Base-by-base conservation (phyloP, 1,140 invertebrate species). In the Neodiprion fabricii region DNA sequence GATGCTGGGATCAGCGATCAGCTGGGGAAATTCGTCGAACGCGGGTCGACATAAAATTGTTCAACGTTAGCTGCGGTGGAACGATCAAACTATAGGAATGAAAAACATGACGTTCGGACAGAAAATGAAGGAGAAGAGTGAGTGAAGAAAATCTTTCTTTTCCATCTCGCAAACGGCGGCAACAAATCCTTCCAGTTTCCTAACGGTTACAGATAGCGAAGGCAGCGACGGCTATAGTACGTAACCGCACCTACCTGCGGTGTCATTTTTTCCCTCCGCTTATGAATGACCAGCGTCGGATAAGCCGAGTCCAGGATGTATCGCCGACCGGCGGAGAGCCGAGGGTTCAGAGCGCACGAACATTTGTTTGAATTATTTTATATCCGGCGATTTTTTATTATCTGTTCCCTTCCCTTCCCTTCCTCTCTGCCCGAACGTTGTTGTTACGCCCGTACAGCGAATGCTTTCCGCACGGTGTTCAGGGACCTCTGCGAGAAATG, bases 301-400 rank as follows among this genome's bases (percentile, higher is more conserved):
- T 86, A 86, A 87, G 85, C 80, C 81, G 70, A 40, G 47, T 40
- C 53, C 77, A 61, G 73, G 72, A 86, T 85, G 85, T 84, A 87
- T 87, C 81, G 83, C 75, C n/a, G 53, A 61, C 53, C 73, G 71
- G 71, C 28, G 78, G 74, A 76, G 48, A 74, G 77, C 72, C 76
- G 75, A 77, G 77, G 74, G 78, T 77, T 61, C 76, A 71, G 61
- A 10, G 74, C 28, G 53, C 53, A 61, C 72, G 74, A 74, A 81
- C 85, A 87, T 87, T 87, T 84, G 80, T 86, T 85, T 87, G 85
- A 87, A 87, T 87, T 87, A 87, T 85, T 85, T 85, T 83, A 83
- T 85, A 85, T 80, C 81, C 84, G 40, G 76, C 78, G 81, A 87
- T 87, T 86, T 87, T 87, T 87, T 85, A 86, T 85, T 86, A 79